phyloP scores from a whole-genome alignment of 2,113 vertebrate species.

The Hypomesus transpacificus region DNA sequence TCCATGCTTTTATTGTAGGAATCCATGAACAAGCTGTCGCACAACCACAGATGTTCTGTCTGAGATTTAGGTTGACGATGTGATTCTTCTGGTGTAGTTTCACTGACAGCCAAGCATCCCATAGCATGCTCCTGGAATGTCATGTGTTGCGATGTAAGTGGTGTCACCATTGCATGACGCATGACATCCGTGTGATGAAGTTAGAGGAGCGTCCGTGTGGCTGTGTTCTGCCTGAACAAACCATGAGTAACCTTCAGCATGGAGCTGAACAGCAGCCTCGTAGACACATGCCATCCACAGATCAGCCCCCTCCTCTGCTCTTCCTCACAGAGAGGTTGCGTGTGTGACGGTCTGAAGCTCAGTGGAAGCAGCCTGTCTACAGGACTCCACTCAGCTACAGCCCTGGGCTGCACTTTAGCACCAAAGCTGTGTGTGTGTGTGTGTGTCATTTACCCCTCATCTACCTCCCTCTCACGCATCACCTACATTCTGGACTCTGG shows the following conservation, averaged over 20 bases:
- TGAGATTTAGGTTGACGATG: not conserved
- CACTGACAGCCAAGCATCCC: not conserved
- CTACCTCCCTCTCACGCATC: constrained; percentile 13
- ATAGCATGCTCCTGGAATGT: not conserved
- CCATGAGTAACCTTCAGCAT: not conserved
- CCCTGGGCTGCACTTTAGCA: not conserved
- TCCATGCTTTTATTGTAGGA: not conserved
- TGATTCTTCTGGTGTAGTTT: not conserved
- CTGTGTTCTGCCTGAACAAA: not conserved
- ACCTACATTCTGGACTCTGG: not conserved
- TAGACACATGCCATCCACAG: not conserved
- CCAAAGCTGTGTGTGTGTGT: constrained; percentile 10
- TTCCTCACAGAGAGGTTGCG: not conserved
- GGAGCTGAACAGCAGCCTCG: not conserved
- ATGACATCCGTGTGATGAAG: not conserved
- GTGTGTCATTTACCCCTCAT: not conserved
- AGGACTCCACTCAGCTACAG: constrained; percentile 6
- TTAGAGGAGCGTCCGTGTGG: not conserved
- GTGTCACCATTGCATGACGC: not conserved
- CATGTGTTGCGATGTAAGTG: too few relatives aligned
- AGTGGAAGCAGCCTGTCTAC: not conserved
- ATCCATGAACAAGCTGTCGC: not conserved
- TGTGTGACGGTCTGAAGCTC: not conserved
- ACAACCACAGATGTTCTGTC: not conserved
- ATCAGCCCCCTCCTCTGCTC: not conserved